phyloP scores from a whole-genome alignment of 2,113 vertebrate genomes.

The Tichodroma muraria region DNA sequence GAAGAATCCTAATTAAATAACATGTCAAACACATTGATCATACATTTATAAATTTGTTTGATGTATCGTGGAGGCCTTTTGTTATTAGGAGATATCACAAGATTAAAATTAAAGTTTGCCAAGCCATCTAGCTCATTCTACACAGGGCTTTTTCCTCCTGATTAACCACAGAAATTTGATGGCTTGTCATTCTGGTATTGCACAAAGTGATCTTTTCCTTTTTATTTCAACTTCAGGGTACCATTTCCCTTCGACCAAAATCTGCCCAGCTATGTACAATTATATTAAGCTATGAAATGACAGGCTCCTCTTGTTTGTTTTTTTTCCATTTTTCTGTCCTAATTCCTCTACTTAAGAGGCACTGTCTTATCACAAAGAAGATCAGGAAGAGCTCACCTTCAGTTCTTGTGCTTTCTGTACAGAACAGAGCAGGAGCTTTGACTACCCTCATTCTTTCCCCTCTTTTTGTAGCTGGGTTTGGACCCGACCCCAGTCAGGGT shows the following conservation, averaged over 20 bases:
- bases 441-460: not conserved
- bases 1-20: conserved; percentile 80
- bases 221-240: not conserved
- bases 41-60: conserved; percentile 65
- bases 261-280: conserved; percentile 14
- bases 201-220: conserved; percentile 52
- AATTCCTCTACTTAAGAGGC: conserved; percentile 12
- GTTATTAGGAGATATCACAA: conserved; percentile 57
- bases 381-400: not conserved
- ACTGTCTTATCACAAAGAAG: not conserved
- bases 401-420: not conserved
- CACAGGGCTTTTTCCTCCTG: conserved; percentile 27
- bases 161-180: conserved; percentile 64
- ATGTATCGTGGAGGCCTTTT: conserved; percentile 62
- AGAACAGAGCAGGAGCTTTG: not conserved
- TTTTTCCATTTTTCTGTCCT: not conserved
- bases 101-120: conserved; percentile 72
- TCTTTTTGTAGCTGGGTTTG: not conserved
- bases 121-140: conserved; percentile 45
- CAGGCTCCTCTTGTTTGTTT: not conserved
- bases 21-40: conserved; percentile 78
- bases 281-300: conserved; percentile 17
- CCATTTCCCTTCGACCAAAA: not conserved
- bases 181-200: conserved; percentile 60
- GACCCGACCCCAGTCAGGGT: fast-evolving